These are phyloP conservation scores for Calidris pygmaea DNA, from an alignment of 2,113 vertebrate genomes.

Conservation along the genomic window DNA sequence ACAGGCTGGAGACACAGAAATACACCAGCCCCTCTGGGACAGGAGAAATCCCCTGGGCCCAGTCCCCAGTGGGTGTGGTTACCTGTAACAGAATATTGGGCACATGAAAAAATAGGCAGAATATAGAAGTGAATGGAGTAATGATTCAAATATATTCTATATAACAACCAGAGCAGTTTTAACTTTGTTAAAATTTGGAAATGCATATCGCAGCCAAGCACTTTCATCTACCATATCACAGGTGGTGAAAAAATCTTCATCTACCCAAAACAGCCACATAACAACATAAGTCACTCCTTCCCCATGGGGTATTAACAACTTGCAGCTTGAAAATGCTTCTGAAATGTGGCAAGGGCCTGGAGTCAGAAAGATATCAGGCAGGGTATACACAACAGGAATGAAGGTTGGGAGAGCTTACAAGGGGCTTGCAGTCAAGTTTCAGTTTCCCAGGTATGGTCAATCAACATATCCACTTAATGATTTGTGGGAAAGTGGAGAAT, in stretches of 20 bases:
- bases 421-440: neutral
- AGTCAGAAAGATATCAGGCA: neutral
- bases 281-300: accelerated
- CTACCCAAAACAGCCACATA: neutral
- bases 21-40: accelerated
- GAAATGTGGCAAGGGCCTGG: neutral
- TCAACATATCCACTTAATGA: neutral
- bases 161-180: neutral
- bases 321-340: neutral
- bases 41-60: neutral
- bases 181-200: neutral
- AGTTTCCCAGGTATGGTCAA: neutral
- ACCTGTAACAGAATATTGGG: neutral
- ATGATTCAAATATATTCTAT: neutral
- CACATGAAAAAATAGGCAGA: neutral
- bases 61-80: neutral
- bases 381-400: neutral
- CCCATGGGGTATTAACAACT: neutral
- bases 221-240: neutral
- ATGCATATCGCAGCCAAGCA: neutral
- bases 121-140: neutral
- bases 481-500: neutral
- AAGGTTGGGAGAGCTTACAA: neutral
- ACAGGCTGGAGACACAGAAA: neutral
- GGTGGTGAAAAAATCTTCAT: neutral